Base-by-base conservation (phyloP, 2,888 invertebrate species). In the Apodemia zela region DNA sequence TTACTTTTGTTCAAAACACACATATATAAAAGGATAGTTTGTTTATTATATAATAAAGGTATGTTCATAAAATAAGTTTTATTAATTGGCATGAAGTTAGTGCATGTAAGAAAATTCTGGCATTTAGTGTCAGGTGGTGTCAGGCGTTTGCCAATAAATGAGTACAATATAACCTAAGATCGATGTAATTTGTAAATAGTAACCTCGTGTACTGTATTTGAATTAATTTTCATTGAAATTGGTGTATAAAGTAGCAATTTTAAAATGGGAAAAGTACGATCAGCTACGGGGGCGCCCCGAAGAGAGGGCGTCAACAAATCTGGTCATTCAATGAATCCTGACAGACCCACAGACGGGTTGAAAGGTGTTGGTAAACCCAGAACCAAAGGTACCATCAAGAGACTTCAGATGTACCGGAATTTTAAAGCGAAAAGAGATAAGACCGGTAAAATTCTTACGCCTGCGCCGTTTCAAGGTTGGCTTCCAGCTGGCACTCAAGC, bases 401-500 rank as follows among this genome's bases (percentile, higher is more conserved):
- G 99, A 60, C 88, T 99, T 70, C 97, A 98, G 85, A 99, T 99
- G 99, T 99, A 99, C 89, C 95, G 98, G 72, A 98, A 98, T 87
- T 98, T 97, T 81, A 99, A 99, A 86, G 96, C 99, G 0, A 98
- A 98, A 82, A 94, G 99, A 63, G 96, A 99, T 87, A 95, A 94
- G 75, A 93, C 92, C 64, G 97, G 99, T 61, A 97, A 98, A 93
- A 98, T 99, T 63, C 87, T 98, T 59, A 95, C 95, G 47, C 96
- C 99, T 35, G 99, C 99, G 0, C 99, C 99, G 0, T 99, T 98
- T 83, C 99, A 99, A 94, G 96, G 96, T 59, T 95, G 95, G 89
- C 89, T 98, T 25, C 92, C 96, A 15, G 95, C 98, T 42, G 99
- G 99, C 29, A 95, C 97, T 0, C 94, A 96, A 79, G 98, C 99